Evolutionary conservation across 2,113 vertebrate genomes (phyloP).

Genomic region (Carassius carassius): DNA sequence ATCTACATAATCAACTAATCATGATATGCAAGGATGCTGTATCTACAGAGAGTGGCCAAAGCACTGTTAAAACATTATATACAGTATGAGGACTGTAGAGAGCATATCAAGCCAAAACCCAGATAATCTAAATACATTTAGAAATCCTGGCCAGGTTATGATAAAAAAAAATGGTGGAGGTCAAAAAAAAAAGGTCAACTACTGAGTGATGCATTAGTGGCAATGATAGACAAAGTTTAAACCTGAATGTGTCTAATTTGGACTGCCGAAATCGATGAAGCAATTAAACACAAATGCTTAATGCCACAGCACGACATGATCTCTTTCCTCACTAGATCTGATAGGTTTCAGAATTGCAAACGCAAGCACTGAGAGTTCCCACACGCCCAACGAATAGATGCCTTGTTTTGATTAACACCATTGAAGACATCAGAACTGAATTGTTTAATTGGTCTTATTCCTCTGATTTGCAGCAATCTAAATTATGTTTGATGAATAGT

Average conservation of each 20-base stretch:
- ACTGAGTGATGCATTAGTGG: not conserved
- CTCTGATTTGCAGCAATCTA: not conserved
- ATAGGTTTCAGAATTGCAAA: slow-evolving; percentile 33
- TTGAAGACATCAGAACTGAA: not conserved
- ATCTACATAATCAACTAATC: no score
- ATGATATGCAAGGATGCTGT: no score
- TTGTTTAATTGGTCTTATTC: not conserved
- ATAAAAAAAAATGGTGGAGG: no score
- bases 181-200: no score
- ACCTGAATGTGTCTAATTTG: slow-evolving; percentile 35
- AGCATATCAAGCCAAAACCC: no score
- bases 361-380: not conserved
- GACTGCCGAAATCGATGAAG: slow-evolving; percentile 36
- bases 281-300: slow-evolving; percentile 44
- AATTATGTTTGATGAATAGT: not conserved
- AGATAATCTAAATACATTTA: no score
- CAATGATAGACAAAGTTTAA: slow-evolving; percentile 4
- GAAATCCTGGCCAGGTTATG: no score
- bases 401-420: not conserved
- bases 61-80: no score
- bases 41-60: no score
- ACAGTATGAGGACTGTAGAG: no score
- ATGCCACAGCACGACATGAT: slow-evolving; percentile 25
- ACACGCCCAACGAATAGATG: not conserved
- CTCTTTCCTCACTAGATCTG: not conserved